A percentile compares a stretch with the other conserved stretches of the same genome.
Conservation (phyloP, 64 coral and sea anemone species). For the Montipora cactus region DNA sequence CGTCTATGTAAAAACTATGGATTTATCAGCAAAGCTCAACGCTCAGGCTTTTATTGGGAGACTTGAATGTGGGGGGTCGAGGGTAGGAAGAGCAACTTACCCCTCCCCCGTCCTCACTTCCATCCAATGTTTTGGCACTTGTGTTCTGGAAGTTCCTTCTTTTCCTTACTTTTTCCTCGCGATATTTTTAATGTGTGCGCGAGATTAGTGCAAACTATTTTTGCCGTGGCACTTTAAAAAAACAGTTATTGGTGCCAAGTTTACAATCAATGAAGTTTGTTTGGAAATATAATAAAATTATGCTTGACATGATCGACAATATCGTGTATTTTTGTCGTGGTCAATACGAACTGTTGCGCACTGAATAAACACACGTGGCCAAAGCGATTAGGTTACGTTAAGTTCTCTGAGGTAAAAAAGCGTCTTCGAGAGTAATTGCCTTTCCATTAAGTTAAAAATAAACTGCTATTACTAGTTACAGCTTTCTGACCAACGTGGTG, state of each 20-base stretch:
- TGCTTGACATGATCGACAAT: not conserved
- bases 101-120: no score
- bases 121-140: no score
- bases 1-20: no score
- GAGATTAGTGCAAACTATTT: not conserved
- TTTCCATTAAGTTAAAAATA: not conserved
- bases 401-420: not conserved
- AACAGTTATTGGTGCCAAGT: not conserved
- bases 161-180: not conserved
- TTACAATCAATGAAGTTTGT: not conserved
- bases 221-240: not conserved
- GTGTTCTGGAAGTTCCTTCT: not conserved
- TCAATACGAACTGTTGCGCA: no score
- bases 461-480: not conserved
- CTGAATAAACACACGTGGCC: no score
- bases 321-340: no score
- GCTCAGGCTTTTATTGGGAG: no score
- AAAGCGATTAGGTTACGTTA: not conserved
- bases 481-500: not conserved
- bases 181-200: not conserved
- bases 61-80: no score
- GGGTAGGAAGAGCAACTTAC: no score
- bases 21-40: no score
- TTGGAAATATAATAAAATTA: not conserved
- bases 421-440: not conserved